A percentile compares a stretch with the other conserved stretches of the same genome.
Evolutionary conservation across 2,888 invertebrate genomes (phyloP).

Genomic region (Flexamia atlantica): DNA sequence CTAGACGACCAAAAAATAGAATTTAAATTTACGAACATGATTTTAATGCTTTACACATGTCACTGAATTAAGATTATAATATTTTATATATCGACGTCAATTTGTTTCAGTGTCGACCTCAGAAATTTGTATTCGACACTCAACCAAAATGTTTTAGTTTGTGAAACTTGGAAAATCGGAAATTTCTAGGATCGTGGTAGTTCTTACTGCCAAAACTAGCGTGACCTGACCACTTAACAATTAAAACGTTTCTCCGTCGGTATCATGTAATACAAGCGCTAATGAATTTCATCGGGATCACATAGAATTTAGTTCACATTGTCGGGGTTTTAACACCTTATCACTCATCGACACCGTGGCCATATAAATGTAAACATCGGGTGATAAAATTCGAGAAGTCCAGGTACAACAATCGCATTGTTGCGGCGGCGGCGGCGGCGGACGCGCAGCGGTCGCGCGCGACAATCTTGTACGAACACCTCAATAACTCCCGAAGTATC

Average conservation of each 20-base stretch:
- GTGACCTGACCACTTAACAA: neutral
- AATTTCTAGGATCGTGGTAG: too few species aligned
- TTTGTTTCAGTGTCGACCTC: slow-evolving; percentile 45
- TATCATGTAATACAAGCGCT: neutral
- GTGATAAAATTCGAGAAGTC: neutral
- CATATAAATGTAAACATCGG: neutral
- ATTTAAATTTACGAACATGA: too few species aligned
- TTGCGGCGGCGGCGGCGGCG: neutral
- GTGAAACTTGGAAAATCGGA: too few species aligned
- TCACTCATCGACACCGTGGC: neutral
- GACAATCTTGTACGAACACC: neutral
- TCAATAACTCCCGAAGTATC: neutral
- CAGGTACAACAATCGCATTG: neutral
- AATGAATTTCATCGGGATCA: neutral
- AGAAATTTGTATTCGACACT: slow-evolving; percentile 31
- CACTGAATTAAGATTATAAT: too few species aligned
- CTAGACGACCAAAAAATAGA: too few species aligned
- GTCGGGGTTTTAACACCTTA: neutral
- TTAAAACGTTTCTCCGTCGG: neutral
- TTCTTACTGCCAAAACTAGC: neutral
- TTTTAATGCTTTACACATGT: too few species aligned
- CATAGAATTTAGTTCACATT: neutral
- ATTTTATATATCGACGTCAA: neutral
- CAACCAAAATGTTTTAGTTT: slow-evolving; percentile 4
- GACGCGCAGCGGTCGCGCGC: neutral